Conservation (phyloP, 2,113 vertebrate genomes). For the Myotis yumanensis region DNA sequence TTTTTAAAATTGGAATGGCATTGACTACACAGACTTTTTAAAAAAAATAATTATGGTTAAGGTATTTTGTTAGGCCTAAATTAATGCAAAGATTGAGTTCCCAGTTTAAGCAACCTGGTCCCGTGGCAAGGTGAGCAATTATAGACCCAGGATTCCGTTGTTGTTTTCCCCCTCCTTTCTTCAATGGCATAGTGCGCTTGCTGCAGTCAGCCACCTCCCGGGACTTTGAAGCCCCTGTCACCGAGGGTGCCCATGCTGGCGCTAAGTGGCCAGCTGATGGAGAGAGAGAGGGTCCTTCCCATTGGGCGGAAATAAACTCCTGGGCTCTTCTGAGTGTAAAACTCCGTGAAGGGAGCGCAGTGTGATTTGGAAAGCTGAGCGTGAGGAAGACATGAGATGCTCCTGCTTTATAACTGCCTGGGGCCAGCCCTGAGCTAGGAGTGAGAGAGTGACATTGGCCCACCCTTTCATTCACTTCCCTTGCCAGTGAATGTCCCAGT, state of each 20-base stretch:
- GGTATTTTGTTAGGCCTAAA: not conserved
- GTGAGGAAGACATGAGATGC: accelerated
- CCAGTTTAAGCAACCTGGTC: not conserved
- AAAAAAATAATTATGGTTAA: not conserved
- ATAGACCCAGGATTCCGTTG: not conserved
- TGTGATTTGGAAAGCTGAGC: not conserved
- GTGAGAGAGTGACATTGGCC: not conserved
- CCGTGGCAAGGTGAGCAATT: not conserved
- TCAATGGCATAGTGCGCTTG: accelerated
- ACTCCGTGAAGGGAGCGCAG: not conserved
- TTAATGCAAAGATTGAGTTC: not conserved
- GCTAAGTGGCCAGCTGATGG: not conserved
- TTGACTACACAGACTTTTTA: not conserved
- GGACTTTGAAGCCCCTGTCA: not conserved
- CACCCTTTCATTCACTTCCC: not conserved
- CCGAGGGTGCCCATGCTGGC: no score
- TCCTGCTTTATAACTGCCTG: not conserved
- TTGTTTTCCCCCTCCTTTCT: not conserved
- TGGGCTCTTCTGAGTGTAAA: not conserved
- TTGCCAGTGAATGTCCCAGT: no score
- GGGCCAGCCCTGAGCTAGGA: not conserved
- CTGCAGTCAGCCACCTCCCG: not conserved
- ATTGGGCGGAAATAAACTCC: not conserved
- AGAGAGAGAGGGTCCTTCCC: not conserved
- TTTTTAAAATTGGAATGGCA: not conserved